Percentiles rank a stretch among this genome's conserved stretches.
These are phyloP conservation scores for Anhinga rufa DNA, from an alignment of 2,113 vertebrate genomes.

Conservation along the genomic window DNA sequence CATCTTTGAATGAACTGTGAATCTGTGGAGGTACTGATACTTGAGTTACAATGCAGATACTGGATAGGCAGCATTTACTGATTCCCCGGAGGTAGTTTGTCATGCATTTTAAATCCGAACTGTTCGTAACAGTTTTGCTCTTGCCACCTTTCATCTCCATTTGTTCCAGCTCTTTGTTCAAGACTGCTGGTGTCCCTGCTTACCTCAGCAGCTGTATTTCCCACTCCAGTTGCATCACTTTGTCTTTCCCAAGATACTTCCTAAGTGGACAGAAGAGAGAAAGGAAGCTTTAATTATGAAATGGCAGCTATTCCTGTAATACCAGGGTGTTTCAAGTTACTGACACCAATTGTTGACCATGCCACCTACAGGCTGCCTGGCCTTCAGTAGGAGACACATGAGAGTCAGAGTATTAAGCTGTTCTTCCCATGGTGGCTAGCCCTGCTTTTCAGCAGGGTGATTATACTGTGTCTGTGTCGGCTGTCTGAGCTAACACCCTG, in stretches of 20 bases:
- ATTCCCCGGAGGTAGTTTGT: neutral
- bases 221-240: neutral
- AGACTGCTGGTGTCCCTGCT: accelerated
- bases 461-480: neutral
- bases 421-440: neutral
- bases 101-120: neutral
- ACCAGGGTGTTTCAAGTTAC: neutral
- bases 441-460: neutral
- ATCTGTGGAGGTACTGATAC: neutral
- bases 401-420: accelerated
- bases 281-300: neutral
- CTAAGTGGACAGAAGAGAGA: neutral
- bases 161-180: neutral
- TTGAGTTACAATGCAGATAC: neutral
- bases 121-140: neutral
- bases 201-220: neutral
- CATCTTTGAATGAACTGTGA: neutral
- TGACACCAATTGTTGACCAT: neutral
- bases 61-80: neutral
- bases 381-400: neutral
- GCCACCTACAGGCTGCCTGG: neutral
- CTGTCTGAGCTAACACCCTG: neutral
- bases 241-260: neutral
- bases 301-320: neutral
- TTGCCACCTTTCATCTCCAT: neutral